These are phyloP conservation scores for Champsocephalus esox DNA, from an alignment of 2,797 vertebrate genomes.

Conservation along the genomic window DNA sequence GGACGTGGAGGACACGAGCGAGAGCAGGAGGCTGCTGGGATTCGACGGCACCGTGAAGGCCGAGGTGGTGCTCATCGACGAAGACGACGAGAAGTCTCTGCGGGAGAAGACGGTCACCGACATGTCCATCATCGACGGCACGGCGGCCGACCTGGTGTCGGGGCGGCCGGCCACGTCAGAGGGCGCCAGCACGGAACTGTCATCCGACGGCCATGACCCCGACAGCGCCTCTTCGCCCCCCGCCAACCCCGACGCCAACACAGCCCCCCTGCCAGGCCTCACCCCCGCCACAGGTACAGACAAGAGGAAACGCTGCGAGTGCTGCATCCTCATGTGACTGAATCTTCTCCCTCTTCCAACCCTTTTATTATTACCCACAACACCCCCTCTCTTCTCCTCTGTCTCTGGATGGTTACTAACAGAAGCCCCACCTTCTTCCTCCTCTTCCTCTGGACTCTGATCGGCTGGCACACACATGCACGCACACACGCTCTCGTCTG, in stretches of 20 bases:
- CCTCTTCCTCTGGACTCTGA: slow-evolving; percentile 90
- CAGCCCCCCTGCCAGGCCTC: slow-evolving; percentile 85
- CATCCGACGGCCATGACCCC: slow-evolving; percentile 92
- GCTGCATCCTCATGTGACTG: slow-evolving; percentile 99
- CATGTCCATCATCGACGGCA: slow-evolving; percentile 92
- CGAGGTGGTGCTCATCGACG: slow-evolving; percentile 95
- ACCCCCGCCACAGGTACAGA: slow-evolving; percentile 86
- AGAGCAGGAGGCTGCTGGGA: slow-evolving; percentile 93
- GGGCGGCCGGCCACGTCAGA: slow-evolving; percentile 89
- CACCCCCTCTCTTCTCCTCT: slow-evolving; percentile 69
- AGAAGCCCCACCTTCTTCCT: slow-evolving; percentile 82
- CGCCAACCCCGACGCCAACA: slow-evolving; percentile 58
- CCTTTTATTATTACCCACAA: slow-evolving; percentile 75
- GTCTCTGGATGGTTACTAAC: slow-evolving; percentile 91
- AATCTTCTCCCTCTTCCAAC: slow-evolving; percentile 79
- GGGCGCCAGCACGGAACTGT: slow-evolving; percentile 93
- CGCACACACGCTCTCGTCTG: slow-evolving; percentile 64
- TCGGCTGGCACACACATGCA: slow-evolving; percentile 73
- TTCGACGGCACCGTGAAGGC: slow-evolving; percentile 96
- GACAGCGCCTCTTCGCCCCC: slow-evolving; percentile 86
- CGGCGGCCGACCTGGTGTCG: slow-evolving; percentile 95
- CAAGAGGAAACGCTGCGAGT: slow-evolving; percentile 98
- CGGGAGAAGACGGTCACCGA: slow-evolving; percentile 98
- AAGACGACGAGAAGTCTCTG: slow-evolving; percentile 95
- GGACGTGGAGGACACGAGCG: slow-evolving; percentile 92